phyloP scores from a whole-genome alignment of 2,113 vertebrate species.

The Emydocephalus ijimae region DNA sequence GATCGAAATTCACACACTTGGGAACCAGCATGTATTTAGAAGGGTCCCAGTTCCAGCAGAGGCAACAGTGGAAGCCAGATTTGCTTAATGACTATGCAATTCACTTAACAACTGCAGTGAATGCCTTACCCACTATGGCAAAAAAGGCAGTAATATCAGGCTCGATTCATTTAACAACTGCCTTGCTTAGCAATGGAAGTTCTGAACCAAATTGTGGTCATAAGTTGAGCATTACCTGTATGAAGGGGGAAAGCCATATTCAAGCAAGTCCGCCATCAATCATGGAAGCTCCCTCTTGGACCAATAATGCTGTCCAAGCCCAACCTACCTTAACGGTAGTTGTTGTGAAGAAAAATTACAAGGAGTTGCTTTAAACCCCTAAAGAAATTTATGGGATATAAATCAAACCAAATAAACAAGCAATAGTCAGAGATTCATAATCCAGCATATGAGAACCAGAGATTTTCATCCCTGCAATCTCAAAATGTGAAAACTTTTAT shows the following conservation, averaged over 20 bases:
- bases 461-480: neutral
- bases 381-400: neutral
- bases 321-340: neutral
- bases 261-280: neutral
- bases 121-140: too few species aligned
- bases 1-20: too few species aligned
- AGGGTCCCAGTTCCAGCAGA: too few species aligned
- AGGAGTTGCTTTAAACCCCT: neutral
- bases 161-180: neutral
- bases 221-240: neutral
- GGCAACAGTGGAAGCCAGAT: too few species aligned
- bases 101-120: neutral
- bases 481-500: neutral
- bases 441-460: neutral
- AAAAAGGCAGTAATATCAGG: neutral
- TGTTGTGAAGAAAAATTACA: neutral
- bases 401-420: neutral
- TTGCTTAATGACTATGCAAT: too few species aligned
- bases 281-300: neutral
- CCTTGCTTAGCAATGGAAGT: neutral
- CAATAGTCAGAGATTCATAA: neutral
- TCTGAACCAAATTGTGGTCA: neutral
- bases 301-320: neutral
- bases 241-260: neutral
- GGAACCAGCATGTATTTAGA: too few species aligned